These are phyloP conservation scores for Nothoprocta perdicaria DNA, from an alignment of 2,113 vertebrate species.

Conservation along the genomic window DNA sequence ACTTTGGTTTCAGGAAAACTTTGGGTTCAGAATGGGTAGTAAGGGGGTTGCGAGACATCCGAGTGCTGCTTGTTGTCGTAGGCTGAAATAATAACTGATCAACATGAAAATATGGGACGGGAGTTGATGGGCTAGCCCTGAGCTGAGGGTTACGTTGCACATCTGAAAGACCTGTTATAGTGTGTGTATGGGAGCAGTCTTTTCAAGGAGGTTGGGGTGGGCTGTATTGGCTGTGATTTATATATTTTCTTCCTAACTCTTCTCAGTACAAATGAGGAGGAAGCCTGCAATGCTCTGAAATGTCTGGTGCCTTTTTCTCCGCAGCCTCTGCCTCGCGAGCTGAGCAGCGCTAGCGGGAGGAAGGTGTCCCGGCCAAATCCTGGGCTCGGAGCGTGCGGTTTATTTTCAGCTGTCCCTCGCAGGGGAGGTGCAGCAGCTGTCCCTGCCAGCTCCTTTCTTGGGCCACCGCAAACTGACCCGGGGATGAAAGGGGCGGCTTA, in stretches of 20 bases:
- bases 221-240: neutral
- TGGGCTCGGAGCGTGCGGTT: slow-evolving; percentile 37
- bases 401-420: slow-evolving; percentile 61
- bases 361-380: slow-evolving; percentile 44
- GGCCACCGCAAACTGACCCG: slow-evolving; percentile 28
- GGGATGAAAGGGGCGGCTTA: neutral
- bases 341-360: neutral
- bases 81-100: slow-evolving; percentile 17
- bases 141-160: neutral
- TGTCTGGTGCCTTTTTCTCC: neutral
- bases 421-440: slow-evolving; percentile 58
- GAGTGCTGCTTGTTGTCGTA: neutral
- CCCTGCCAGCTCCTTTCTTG: slow-evolving; percentile 59
- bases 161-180: neutral
- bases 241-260: neutral
- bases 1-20: too few relatives aligned
- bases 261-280: neutral
- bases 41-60: neutral
- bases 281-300: neutral
- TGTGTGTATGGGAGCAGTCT: neutral
- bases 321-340: neutral
- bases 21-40: neutral
- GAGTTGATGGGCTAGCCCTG: neutral
- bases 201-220: neutral
- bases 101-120: slow-evolving; percentile 2